A percentile compares a stretch with the other conserved stretches of the same genome.
phyloP scores from a whole-genome alignment of 2,888 invertebrate species.

The Noctua pronuba region DNA sequence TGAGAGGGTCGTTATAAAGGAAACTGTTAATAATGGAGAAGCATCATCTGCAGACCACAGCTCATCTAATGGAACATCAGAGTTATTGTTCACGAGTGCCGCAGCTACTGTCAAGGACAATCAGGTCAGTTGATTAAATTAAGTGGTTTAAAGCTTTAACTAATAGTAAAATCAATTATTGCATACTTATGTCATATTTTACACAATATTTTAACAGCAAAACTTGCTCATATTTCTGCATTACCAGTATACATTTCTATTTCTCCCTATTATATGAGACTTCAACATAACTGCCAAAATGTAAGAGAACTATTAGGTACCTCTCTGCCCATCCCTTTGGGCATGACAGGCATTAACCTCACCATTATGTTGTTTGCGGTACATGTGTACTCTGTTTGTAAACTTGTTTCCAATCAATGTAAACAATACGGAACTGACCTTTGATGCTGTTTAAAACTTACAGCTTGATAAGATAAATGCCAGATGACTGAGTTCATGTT shows the following conservation, averaged over 20 bases:
- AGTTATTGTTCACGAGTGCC: constrained; percentile 94
- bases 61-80: constrained; percentile 91
- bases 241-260: neutral
- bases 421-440: constrained; percentile 35
- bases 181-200: neutral
- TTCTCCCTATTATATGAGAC: neutral
- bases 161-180: constrained; percentile 23
- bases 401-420: constrained; percentile 16
- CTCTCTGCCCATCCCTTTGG: neutral
- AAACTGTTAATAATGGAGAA: constrained; percentile 89
- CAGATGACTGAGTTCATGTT: neutral
- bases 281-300: neutral
- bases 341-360: neutral
- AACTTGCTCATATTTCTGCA: neutral
- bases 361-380: neutral
- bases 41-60: constrained; percentile 80
- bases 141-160: constrained; percentile 11
- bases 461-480: constrained; percentile 15
- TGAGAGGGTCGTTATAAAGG: constrained; percentile 94
- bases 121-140: constrained; percentile 74
- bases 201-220: neutral
- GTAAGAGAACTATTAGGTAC: neutral
- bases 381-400: constrained; percentile 8
- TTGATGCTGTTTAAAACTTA: constrained; percentile 18
- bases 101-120: constrained; percentile 90